Evolutionary conservation across 2,888 invertebrate genomes (phyloP).

Genomic region (Drosophila nigricruria): DNA sequence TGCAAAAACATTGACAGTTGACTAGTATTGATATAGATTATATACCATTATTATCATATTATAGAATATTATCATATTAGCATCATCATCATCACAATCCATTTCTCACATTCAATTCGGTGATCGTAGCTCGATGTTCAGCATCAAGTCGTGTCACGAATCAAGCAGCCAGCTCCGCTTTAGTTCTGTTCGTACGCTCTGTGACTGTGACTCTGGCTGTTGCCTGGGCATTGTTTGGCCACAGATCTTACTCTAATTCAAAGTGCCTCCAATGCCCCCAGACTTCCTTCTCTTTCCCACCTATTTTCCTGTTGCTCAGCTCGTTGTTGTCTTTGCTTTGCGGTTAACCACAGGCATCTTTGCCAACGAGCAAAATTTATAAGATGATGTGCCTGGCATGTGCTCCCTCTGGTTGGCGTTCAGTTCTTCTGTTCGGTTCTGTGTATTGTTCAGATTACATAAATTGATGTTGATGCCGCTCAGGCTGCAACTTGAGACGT

Average conservation of each 20-base stretch:
- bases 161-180: slow-evolving; percentile 1
- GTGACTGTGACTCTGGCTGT: slow-evolving; percentile 33
- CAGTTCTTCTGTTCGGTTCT: slow-evolving; percentile 22
- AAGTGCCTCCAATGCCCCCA: slow-evolving; percentile 31
- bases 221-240: slow-evolving; percentile 56
- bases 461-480: slow-evolving; percentile 73
- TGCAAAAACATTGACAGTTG: too few relatives aligned
- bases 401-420: not conserved
- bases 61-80: too few relatives aligned
- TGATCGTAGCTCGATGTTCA: too few relatives aligned
- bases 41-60: not conserved
- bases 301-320: not conserved
- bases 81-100: not conserved
- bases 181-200: slow-evolving; percentile 9
- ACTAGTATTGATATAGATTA: not conserved
- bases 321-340: slow-evolving; percentile 36
- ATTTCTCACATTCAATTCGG: not conserved
- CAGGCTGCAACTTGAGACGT: slow-evolving; percentile 67
- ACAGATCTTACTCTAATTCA: slow-evolving; percentile 57
- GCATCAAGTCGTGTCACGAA: slow-evolving; percentile 7
- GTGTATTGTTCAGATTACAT: slow-evolving; percentile 72
- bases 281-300: not conserved
- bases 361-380: slow-evolving; percentile 72
- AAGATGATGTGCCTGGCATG: slow-evolving; percentile 72
- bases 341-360: slow-evolving; percentile 77